Evolutionary conservation across 2,797 vertebrate species (phyloP), one percentile per base, ranked within the genome.

Genomic region (Buceros bicornis): DNA sequence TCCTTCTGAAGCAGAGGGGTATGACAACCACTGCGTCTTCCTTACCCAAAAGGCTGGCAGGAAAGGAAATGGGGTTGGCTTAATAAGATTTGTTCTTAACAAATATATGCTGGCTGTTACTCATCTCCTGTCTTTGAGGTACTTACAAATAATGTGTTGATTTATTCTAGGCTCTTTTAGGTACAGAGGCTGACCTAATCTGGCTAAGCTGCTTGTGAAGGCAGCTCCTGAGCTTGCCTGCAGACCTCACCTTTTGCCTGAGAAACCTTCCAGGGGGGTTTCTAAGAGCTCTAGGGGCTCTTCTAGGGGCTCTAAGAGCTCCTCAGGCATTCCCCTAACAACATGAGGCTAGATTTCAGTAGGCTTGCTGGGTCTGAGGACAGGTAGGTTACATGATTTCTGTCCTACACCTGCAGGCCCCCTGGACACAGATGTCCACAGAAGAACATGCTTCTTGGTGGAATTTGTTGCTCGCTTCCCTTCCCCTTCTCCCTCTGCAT

Each of bases 41-140:
- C 67, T 60, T 29, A 60, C 48, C 83, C 67, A 76, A 87, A 95
- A 92, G 58, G 62, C 67, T 94, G 81, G 45, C 90, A 87, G 70
- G 82, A 96, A 94, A 89, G 90, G 83, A 90, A 96, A 94, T 96
- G 56, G 93, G 90, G 93, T 84, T 97, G 94, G 73, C 77, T 93
- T 92, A 81, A 73, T 92, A 94, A 93, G 92, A 90, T 90, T 92
- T 91, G 40, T 64, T 92, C 89, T 64, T 95, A 92, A 94, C 77
- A 92, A 93, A 92, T 82, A 61, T 53, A 37, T 87, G 53, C 83
- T 76, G 78, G 74, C 78, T 95, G 86, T 87, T 96, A 89, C 47
- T 92, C 89, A 84, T 70, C 88, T 82, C 70, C 88, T 81, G 89
- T 89, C 92, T 93, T 16, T 76, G 78, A 92, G 71, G 81, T 79